Evolutionary conservation across 2,888 invertebrate species (phyloP).

Genomic region (Agrenia bidenticulata): DNA sequence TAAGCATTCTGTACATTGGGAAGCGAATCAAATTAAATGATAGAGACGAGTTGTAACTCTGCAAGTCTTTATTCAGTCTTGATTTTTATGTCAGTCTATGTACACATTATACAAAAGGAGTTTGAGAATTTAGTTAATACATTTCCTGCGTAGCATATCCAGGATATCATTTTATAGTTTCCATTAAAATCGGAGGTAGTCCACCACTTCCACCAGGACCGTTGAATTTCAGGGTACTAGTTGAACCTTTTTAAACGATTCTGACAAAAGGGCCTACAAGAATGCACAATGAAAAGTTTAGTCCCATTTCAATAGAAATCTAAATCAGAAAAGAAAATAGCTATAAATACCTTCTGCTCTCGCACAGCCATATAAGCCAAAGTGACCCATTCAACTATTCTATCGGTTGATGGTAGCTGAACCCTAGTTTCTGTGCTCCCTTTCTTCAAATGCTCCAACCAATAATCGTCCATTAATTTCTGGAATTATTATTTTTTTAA

Average conservation of each 20-base stretch:
- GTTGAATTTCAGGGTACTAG: no score
- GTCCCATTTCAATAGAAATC: not conserved
- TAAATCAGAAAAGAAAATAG: not conserved
- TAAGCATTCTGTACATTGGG: no score
- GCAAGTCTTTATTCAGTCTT: no score
- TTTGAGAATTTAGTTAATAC: no score
- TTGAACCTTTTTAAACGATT: conserved; percentile 5
- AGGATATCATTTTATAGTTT: no score
- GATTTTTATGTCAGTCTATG: no score
- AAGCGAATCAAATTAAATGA: no score
- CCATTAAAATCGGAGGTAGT: no score
- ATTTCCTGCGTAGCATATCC: no score
- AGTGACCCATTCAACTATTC: conserved; percentile 52
- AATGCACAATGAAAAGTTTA: not conserved
- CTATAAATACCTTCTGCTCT: conserved; percentile 3
- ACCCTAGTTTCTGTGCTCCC: conserved; percentile 34
- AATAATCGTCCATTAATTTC: conserved; percentile 47
- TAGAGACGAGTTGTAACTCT: no score
- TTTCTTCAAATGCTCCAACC: conserved; percentile 42
- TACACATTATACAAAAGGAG: no score
- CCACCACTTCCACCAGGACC: no score
- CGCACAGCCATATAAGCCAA: conserved; percentile 35
- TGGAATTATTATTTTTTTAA: conserved; percentile 15
- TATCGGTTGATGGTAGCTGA: conserved; percentile 47
- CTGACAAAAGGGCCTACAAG: conserved; percentile 10